These are phyloP conservation scores for Hemibagrus wyckioides DNA, from an alignment of 2,113 vertebrate genomes.

Conservation along the genomic window DNA sequence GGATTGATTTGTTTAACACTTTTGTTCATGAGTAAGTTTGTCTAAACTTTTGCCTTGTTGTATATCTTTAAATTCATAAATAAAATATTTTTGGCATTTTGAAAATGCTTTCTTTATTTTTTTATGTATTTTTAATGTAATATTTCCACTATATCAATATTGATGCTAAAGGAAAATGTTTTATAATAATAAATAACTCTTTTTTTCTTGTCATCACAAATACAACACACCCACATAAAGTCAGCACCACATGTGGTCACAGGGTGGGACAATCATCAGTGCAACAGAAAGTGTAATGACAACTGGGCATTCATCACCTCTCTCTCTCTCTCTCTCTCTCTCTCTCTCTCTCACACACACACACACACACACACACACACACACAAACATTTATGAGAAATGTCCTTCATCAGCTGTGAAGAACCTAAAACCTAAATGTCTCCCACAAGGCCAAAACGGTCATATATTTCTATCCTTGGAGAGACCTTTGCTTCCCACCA, in stretches of 20 bases:
- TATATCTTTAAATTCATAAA: background rate
- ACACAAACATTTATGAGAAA: too few species aligned
- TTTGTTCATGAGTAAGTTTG: background rate
- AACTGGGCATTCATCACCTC: background rate
- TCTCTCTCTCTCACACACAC: too few species aligned
- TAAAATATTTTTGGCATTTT: background rate
- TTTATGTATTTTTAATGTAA: background rate
- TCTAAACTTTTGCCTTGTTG: background rate
- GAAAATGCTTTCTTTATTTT: background rate
- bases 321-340: too few species aligned
- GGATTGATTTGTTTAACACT: background rate
- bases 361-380: background rate
- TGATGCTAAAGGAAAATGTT: background rate
- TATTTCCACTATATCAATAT: background rate
- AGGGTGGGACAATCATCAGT: background rate
- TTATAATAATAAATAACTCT: background rate
- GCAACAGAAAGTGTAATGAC: conserved; percentile 11
- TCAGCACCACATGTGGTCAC: conserved; percentile 9
- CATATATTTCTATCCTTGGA: background rate
- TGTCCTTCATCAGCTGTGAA: too few species aligned
- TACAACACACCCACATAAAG: conserved; percentile 27
- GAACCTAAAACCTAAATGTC: background rate
- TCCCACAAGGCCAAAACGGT: background rate
- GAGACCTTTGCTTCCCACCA: background rate
- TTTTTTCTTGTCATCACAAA: background rate